Conservation (phyloP, 35 echinoderm and acorn worm genomes). For the Ptychodera flava region DNA sequence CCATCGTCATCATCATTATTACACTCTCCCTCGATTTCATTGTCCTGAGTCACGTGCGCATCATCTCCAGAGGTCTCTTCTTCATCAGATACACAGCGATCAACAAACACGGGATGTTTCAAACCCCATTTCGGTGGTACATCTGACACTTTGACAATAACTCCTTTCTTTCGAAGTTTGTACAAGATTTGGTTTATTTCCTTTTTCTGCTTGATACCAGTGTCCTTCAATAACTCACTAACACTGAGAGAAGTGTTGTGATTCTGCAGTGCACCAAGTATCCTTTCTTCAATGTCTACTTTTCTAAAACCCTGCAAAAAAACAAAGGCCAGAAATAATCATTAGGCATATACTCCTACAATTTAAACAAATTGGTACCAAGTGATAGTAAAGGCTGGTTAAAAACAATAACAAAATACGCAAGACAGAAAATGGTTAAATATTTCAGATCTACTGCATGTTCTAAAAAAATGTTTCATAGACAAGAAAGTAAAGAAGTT, state of each 20-base stretch:
- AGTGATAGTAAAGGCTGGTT: too few relatives aligned
- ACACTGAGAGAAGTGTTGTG: conserved; percentile 36
- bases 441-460: too few relatives aligned
- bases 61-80: not conserved
- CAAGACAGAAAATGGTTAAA: too few relatives aligned
- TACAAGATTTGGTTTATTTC: conserved; percentile 81
- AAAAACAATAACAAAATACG: too few relatives aligned
- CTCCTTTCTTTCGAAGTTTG: conserved; percentile 57
- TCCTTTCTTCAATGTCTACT: conserved; percentile 35
- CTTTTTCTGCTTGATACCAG: conserved; percentile 54
- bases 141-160: conserved; percentile 63
- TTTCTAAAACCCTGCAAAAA: too few relatives aligned
- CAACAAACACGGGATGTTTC: conserved; percentile 32
- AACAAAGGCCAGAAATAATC: too few relatives aligned
- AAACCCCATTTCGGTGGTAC: conserved; percentile 72
- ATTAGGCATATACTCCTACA: too few relatives aligned
- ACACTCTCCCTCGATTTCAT: not conserved
- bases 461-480: too few relatives aligned
- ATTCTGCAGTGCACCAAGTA: conserved; percentile 23
- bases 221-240: conserved; percentile 52
- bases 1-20: not conserved
- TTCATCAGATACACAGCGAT: not conserved
- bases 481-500: too few relatives aligned
- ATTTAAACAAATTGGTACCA: too few relatives aligned
- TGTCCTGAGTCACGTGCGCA: not conserved